Evolutionary conservation across 2,113 vertebrate species (phyloP).

Genomic region (Amphilophus citrinellus): DNA sequence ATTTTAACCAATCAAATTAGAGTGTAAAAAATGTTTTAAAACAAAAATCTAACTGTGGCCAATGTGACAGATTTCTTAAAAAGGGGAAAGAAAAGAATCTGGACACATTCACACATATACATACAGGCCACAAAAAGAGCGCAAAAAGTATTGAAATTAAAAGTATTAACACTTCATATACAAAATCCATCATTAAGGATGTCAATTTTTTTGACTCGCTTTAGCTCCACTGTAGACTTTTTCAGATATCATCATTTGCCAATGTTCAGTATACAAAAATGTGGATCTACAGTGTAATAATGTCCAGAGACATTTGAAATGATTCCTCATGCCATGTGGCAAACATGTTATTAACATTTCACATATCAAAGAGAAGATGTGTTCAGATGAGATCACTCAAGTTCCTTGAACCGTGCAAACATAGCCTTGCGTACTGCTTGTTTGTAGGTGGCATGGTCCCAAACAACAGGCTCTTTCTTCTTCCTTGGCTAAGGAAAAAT

Average conservation of each 20-base stretch:
- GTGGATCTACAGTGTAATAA: not conserved
- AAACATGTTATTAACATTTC: slow-evolving; percentile 12
- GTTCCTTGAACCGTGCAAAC: slow-evolving; percentile 97
- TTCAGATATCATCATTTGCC: not conserved
- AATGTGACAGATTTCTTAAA: slow-evolving; percentile 3
- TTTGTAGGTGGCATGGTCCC: slow-evolving; percentile 89
- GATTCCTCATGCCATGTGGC: slow-evolving; percentile 8
- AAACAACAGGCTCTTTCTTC: slow-evolving; percentile 86
- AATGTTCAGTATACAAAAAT: slow-evolving; percentile 12
- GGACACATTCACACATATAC: slow-evolving; percentile 33
- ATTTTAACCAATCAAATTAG: slow-evolving; percentile 56
- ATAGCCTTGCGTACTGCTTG: slow-evolving; percentile 95
- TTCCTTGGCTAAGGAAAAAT: slow-evolving; percentile 78
- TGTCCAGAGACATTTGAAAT: slow-evolving; percentile 9
- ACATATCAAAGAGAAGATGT: slow-evolving; percentile 29
- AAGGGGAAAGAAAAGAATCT: slow-evolving; percentile 29
- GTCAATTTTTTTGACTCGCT: not conserved
- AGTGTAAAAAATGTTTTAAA: slow-evolving; percentile 57
- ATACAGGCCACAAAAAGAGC: slow-evolving; percentile 39
- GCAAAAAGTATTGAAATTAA: slow-evolving; percentile 19
- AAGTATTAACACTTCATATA: slow-evolving; percentile 29
- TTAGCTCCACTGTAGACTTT: not conserved
- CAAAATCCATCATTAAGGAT: slow-evolving; percentile 17
- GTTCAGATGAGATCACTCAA: slow-evolving; percentile 83
- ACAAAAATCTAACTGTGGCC: slow-evolving; percentile 48